Percentiles rank a stretch among this genome's conserved stretches.
These are phyloP conservation scores for Alosa alosa DNA, from an alignment of 2,113 vertebrate genomes.

Conservation along the genomic window DNA sequence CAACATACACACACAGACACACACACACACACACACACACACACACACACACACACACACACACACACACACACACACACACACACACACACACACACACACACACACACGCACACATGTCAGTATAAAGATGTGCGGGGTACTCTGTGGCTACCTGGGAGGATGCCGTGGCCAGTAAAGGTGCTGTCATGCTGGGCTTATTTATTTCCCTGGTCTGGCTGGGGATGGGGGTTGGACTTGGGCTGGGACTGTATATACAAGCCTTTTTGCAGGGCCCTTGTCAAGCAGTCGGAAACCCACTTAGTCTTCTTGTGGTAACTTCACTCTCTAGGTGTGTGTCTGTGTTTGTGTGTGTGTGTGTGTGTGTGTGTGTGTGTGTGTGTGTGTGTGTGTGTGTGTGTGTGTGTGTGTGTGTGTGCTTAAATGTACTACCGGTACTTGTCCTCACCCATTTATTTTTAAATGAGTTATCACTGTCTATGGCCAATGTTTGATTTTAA, in stretches of 20 bases:
- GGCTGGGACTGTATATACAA: not conserved
- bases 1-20: conserved; percentile 28
- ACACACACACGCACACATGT: not conserved
- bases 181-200: not conserved
- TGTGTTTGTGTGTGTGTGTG: not conserved
- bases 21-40: conserved; percentile 24
- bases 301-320: not conserved
- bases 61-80: conserved; percentile 29
- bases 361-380: not conserved
- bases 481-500: not conserved
- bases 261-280: not conserved
- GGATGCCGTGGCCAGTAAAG: not conserved
- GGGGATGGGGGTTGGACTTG: too few relatives aligned
- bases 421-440: not conserved
- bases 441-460: not conserved
- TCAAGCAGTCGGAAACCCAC: not conserved
- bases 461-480: not conserved
- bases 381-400: not conserved
- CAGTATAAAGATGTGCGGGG: too few relatives aligned
- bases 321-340: not conserved
- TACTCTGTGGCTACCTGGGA: too few relatives aligned
- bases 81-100: conserved; percentile 20
- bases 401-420: not conserved
- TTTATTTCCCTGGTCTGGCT: not conserved
- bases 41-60: conserved; percentile 26